Evolutionary conservation across 2,888 invertebrate species (phyloP).

Genomic region (Andrena minutula): DNA sequence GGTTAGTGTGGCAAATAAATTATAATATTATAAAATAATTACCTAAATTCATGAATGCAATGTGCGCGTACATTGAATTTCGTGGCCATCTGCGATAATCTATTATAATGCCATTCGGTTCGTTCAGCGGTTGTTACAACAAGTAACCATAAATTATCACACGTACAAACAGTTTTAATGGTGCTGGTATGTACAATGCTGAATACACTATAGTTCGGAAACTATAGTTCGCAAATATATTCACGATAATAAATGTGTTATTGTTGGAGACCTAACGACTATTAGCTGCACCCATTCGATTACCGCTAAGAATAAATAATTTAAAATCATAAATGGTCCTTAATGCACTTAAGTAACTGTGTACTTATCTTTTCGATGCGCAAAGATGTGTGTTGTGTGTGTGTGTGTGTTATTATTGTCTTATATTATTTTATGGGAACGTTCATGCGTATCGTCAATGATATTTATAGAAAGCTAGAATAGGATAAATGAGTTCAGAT

Average conservation of each 20-base stretch:
- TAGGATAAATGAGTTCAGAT: slow-evolving; percentile 9
- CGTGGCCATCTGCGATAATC: neutral
- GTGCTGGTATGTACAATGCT: slow-evolving; percentile 25
- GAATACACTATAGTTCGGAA: slow-evolving; percentile 7
- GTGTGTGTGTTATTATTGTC: slow-evolving; percentile 50
- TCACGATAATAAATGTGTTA: slow-evolving; percentile 18
- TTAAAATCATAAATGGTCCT: slow-evolving; percentile 19
- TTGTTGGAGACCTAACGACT: slow-evolving; percentile 26
- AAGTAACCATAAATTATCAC: slow-evolving; percentile 14
- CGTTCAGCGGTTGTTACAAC: neutral
- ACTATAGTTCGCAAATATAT: slow-evolving; percentile 27
- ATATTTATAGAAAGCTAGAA: slow-evolving; percentile 25
- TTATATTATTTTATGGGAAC: slow-evolving; percentile 37
- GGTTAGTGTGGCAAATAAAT: slow-evolving; percentile 18
- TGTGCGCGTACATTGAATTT: neutral
- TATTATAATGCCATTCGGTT: slow-evolving; percentile 2
- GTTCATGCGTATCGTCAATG: slow-evolving; percentile 13
- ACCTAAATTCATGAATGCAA: slow-evolving; percentile 15
- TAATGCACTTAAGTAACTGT: slow-evolving; percentile 35
- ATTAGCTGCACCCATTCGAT: slow-evolving; percentile 36
- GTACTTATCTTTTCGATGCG: neutral
- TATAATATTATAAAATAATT: neutral
- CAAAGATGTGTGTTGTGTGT: slow-evolving; percentile 23
- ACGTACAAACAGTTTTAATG: slow-evolving; percentile 17
- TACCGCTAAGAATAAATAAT: slow-evolving; percentile 54